Base-by-base conservation (phyloP, 1,140 invertebrate genomes). In the Drosophila erecta region DNA sequence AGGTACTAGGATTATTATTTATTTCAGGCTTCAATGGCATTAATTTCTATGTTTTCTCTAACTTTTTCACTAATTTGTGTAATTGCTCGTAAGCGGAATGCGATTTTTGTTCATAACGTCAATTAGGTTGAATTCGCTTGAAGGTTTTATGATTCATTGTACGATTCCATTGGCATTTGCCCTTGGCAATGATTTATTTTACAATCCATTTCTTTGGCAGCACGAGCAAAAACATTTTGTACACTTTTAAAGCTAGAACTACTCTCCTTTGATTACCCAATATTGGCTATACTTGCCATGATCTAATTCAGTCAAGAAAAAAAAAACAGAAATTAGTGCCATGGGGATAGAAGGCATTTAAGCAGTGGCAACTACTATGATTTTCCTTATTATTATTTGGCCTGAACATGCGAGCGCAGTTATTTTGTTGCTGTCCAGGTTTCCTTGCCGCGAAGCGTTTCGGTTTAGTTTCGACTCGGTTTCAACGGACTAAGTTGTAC, bases 371-470 rank as follows among this genome's bases (percentile, higher is more conserved):
- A 59, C 66, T 61, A 65, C 75, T 58, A 69, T 71, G 58, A 69
- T 66, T 83, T 87, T 71, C 66, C 66, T 79, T 83, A 79, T 76
- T 87, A 83, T 86, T 76, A 87, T 83, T 83, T 83, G 79, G 66
- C 76, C 67, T 76, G 44, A 83, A 76, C 79, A 86, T 87, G 83
- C 83, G 83, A 83, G 79, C 55, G 84, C 79, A 87, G 89, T 89
- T 87, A 87, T 83, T 79, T 79, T 73, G 51, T 43, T 76, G 43
- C 8, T 57, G 46, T 27, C 81, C 81, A 78, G 75, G 72, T 69
- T 65, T 67, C 50, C 55, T 49, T 43, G 41, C 77, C 15, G 58
- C 58, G 15, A 6, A 61, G 54, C 38, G 20, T 22, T 58, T 77
- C 38, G 55, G 43, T 51, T 73, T 47, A 58, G 38, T 55, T 62